These are phyloP conservation scores for Oophaga sylvatica DNA, from an alignment of 2,797 vertebrate genomes.

Conservation along the genomic window DNA sequence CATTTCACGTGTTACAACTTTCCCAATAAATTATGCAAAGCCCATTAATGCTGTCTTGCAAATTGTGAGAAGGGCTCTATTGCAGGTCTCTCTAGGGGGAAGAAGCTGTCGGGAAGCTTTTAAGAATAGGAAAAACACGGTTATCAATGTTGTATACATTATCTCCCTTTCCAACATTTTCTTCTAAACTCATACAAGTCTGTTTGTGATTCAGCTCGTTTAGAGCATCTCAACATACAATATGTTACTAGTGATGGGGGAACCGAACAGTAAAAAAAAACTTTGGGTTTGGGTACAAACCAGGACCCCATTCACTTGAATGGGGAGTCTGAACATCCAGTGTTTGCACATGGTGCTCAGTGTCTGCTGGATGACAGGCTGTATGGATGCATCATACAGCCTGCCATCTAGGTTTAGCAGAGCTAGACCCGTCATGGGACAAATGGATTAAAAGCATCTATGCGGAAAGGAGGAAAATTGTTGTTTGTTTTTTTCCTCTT, in stretches of 20 bases:
- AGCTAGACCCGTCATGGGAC: no score
- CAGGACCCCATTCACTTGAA: no score
- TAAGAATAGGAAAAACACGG: conserved; percentile 16
- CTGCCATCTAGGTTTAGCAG: no score
- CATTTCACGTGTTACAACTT: conserved; percentile 48
- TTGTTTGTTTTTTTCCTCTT: no score
- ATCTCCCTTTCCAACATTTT: neutral
- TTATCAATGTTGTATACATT: neutral
- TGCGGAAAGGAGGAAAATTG: no score
- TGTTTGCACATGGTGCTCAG: no score
- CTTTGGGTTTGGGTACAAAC: no score
- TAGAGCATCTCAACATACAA: neutral
- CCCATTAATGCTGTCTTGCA: conserved; percentile 44
- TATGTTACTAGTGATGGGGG: neutral
- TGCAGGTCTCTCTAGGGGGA: conserved; percentile 12
- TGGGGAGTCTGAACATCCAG: no score
- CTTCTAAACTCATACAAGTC: neutral
- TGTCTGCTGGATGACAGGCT: no score
- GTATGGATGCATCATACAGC: no score
- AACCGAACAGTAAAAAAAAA: neutral
- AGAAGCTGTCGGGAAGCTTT: conserved; percentile 15
- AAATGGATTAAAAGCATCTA: no score
- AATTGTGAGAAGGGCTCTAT: conserved; percentile 37
- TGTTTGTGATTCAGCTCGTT: neutral
- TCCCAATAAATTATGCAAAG: conserved; percentile 57